phyloP scores from a whole-genome alignment of 2,888 invertebrate genomes.

The Protophormia terraenovae region DNA sequence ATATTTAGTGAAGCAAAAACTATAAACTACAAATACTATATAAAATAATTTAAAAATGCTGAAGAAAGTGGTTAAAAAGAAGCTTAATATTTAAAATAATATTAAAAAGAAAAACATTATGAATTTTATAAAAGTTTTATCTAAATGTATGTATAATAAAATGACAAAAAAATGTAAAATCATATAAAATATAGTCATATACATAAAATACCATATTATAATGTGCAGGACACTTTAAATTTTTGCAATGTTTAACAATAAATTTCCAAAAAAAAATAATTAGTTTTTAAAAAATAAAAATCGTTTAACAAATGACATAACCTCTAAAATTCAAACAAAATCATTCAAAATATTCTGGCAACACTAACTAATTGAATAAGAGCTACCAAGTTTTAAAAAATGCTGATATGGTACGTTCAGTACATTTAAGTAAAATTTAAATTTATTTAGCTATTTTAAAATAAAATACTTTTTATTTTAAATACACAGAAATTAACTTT shows the following conservation, averaged over 20 bases:
- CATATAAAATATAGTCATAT: neutral
- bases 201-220: neutral
- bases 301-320: neutral
- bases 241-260: neutral
- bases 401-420: too few relatives aligned
- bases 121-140: conserved; percentile 42
- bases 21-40: neutral
- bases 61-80: neutral
- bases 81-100: neutral
- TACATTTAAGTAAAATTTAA: too few relatives aligned
- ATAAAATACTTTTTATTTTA: neutral
- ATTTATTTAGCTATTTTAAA: neutral
- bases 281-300: neutral
- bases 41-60: conserved; percentile 18
- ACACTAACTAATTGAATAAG: neutral
- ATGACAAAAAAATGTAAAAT: neutral
- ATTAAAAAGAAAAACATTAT: neutral
- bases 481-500: too few relatives aligned
- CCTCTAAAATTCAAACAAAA: neutral
- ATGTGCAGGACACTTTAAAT: conserved; percentile 33
- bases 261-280: neutral
- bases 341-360: neutral
- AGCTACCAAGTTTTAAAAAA: neutral
- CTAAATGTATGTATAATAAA: conserved; percentile 27
- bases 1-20: neutral